Percentiles rank a stretch among this genome's conserved stretches.
Conservation (phyloP, 2,113 vertebrate species). For the Plestiodon gilberti region DNA sequence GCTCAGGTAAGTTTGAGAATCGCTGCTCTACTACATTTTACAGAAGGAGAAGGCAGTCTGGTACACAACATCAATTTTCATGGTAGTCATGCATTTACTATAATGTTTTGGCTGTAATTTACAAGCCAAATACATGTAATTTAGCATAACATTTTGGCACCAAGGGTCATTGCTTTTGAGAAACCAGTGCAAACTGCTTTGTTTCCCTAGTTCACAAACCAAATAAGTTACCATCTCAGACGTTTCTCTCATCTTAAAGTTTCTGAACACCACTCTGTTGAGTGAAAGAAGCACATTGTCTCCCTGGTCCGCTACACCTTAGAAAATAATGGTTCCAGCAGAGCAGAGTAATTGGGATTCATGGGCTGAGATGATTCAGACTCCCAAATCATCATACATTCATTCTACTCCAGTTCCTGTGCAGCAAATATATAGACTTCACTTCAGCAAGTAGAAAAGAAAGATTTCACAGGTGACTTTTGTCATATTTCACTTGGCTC, state of each 20-base stretch:
- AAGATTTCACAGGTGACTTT: constrained; percentile 23
- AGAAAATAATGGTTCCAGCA: background rate
- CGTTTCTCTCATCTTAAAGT: background rate
- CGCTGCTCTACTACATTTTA: background rate
- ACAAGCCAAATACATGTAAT: no score
- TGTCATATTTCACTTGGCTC: constrained; percentile 22
- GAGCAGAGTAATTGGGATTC: background rate
- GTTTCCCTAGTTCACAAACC: background rate
- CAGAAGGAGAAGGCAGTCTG: background rate
- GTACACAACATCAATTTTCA: background rate
- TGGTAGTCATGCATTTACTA: background rate
- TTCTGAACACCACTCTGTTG: background rate
- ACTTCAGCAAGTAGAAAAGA: background rate
- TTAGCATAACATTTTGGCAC: background rate
- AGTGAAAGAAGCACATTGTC: background rate
- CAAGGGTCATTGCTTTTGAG: background rate
- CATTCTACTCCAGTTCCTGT: background rate
- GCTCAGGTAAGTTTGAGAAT: no score
- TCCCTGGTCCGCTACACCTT: background rate
- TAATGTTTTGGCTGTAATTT: background rate
- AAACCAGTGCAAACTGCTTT: background rate
- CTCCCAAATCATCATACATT: background rate
- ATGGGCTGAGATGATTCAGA: background rate
- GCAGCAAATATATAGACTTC: background rate
- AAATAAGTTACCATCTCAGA: background rate